Conservation (phyloP, 2,797 vertebrate genomes). For the Eidolon dupreanum region DNA sequence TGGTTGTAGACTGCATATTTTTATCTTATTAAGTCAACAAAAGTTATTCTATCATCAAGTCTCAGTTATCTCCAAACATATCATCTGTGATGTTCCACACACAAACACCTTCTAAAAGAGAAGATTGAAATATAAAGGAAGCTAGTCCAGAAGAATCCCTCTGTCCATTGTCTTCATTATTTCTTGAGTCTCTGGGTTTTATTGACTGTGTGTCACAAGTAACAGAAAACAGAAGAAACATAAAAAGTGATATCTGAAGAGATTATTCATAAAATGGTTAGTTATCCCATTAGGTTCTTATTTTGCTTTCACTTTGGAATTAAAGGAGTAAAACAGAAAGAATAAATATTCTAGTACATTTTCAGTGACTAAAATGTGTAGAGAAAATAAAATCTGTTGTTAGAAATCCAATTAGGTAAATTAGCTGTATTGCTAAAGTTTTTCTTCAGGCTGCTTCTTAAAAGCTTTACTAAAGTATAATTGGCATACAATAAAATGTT, state of each 20-base stretch:
- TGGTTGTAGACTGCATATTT: neutral
- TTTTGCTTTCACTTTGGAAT: neutral
- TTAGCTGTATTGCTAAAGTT: neutral
- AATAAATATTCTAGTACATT: neutral
- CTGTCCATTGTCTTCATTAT: neutral
- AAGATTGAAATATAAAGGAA: neutral
- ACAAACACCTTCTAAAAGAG: neutral
- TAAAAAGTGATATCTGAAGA: neutral
- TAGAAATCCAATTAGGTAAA: neutral
- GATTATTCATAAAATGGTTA: neutral
- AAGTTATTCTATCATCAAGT: neutral
- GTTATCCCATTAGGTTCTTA: neutral
- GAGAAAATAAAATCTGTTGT: neutral
- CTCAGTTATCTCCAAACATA: neutral
- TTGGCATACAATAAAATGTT: neutral
- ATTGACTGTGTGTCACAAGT: neutral
- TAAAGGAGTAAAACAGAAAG: neutral
- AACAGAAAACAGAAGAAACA: neutral
- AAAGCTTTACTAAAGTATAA: neutral
- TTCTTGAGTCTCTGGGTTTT: neutral
- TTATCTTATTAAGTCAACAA: neutral
- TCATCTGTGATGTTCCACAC: neutral
- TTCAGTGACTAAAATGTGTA: neutral
- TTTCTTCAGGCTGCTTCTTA: neutral
- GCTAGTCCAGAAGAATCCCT: neutral